Evolutionary conservation across 2,113 vertebrate species (phyloP).

Genomic region (Zapus hudsonius): DNA sequence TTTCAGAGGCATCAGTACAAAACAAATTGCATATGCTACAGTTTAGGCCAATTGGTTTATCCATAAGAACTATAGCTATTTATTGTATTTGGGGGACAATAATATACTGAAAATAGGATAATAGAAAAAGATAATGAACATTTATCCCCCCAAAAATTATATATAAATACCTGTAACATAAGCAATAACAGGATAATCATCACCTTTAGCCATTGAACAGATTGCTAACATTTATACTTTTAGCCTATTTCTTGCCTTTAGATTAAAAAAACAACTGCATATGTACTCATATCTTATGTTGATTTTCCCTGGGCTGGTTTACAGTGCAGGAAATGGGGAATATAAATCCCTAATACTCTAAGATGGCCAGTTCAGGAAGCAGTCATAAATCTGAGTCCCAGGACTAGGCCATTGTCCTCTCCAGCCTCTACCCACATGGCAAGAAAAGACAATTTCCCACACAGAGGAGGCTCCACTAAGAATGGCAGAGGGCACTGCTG

Average conservation of each 20-base stretch:
- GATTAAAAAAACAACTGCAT: neutral
- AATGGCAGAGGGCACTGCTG: neutral
- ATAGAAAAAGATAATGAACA: neutral
- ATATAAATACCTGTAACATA: neutral
- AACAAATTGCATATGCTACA: fast-evolving
- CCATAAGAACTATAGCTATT: neutral
- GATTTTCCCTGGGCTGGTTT: neutral
- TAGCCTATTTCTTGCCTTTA: neutral
- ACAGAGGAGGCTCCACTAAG: neutral
- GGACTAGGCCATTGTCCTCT: neutral
- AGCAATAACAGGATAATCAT: neutral
- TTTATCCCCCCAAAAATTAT: neutral
- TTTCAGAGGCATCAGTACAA: neutral
- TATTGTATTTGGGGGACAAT: neutral
- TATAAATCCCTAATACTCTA: neutral
- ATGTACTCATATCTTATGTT: neutral
- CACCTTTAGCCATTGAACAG: neutral
- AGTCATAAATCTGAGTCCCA: neutral
- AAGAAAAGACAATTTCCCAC: neutral
- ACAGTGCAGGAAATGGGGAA: neutral
- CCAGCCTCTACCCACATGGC: neutral
- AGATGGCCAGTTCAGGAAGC: neutral
- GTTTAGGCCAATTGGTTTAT: neutral
- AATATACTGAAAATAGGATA: neutral
- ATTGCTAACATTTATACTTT: neutral